Evolutionary conservation across 1,140 invertebrate genomes (phyloP), one percentile per base, ranked within the genome.

Genomic region (Zaprionus camerounensis): DNA sequence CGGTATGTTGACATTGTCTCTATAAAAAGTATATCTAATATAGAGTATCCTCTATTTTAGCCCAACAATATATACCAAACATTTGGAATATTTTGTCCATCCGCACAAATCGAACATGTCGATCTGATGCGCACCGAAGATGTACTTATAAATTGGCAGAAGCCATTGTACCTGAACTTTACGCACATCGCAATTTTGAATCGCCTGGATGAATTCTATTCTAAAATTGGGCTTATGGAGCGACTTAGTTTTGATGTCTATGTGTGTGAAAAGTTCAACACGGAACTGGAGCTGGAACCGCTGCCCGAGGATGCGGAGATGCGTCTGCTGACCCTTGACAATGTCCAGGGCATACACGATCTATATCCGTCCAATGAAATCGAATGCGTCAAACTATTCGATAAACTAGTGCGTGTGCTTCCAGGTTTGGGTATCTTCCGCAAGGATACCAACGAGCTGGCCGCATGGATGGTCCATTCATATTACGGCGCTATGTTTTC

Each of bases 401-500:
- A 97, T 74, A 96, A 96, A 92, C 94, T 97, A 28, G 96, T 97
- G 49, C 94, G 94, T 55, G 95, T 94, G 76, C 93, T 97, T 62
- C 96, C 96, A 11, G 96, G 96, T 13, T 96, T 96, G 83, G 96
- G 96, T 12, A 95, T 97, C 65, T 97, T 97, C 92, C 94, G 95
- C 6, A 94, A 94, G 69, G 93, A 93, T 53, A 93, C 93, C 38
- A 95, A 95, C 28, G 94, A 95, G 75, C 92, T 97, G 24, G 96
- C 96, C 7, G 96, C 96, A 7, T 97, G 96, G 96, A 97, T 97
- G 96, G 95, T 97, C 31, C 96, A 97, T 83, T 97, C 96, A 3
- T 97, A 97, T 93, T 97, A 97, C 91, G 96, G 96, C 22, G 96
- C 96, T 49, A 97, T 97, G 96, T 97, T 97, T 92, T 97, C 96